Evolutionary conservation across 2,113 vertebrate genomes (phyloP).

Genomic region (Protomyctophum bolini): DNA sequence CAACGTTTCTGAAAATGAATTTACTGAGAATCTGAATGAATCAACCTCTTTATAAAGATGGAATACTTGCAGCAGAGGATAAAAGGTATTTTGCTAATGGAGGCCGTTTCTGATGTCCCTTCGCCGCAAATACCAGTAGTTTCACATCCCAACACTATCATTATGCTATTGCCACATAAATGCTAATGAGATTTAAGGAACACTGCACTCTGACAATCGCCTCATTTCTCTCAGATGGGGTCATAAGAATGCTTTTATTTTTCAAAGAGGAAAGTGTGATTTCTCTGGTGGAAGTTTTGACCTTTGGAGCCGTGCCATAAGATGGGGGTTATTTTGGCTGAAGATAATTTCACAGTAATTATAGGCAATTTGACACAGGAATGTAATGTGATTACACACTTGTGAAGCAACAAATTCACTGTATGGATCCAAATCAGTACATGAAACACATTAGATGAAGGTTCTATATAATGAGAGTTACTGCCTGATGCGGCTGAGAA

Average conservation of each 20-base stretch:
- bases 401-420: conserved; percentile 39
- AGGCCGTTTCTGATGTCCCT: not conserved
- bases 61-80: not conserved
- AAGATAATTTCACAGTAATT: conserved; percentile 68
- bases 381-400: conserved; percentile 64
- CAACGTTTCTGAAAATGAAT: not conserved
- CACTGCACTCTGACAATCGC: conserved; percentile 11
- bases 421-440: conserved; percentile 20
- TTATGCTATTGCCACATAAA: conserved; percentile 37
- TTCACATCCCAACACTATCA: conserved; percentile 17
- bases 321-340: conserved; percentile 21
- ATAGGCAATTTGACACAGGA: conserved; percentile 43
- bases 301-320: conserved; percentile 11
- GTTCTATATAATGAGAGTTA: not conserved
- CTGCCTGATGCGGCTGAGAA: conserved; percentile 18
- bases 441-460: conserved; percentile 15
- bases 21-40: not conserved
- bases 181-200: conserved; percentile 35
- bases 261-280: not conserved
- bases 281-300: conserved; percentile 33
- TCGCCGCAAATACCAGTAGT: not conserved
- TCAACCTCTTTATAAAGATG: not conserved
- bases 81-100: conserved; percentile 9
- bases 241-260: conserved; percentile 20
- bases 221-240: conserved; percentile 28